Evolutionary conservation across 2,888 invertebrate genomes (phyloP), one percentile per base, ranked within the genome.

Genomic region (Meta bourneti): DNA sequence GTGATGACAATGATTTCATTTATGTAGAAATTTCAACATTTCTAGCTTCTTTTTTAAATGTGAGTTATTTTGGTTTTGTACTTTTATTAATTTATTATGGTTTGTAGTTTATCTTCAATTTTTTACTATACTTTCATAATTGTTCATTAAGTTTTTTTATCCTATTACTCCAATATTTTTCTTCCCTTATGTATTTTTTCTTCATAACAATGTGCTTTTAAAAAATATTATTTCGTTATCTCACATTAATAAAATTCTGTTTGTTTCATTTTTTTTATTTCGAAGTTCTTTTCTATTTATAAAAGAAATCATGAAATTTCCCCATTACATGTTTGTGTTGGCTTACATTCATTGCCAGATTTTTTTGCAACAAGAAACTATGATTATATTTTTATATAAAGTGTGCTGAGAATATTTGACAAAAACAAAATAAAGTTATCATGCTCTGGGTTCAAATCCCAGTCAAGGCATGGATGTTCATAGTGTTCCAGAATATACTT

Each of bases 1-100:
- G 83, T 83, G 79, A 87, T 19, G 83, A 79, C 19, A 83, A 87
- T 72, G 87, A 91, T 72, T 91, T 78, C 11, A 82, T 91, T 49
- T 91, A 83, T 88, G 82, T 83, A 6, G 91, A 91, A 74, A 79
- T 91, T 74, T 91, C 91, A 49, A 77, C 82, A 20, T 91, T 91
- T 79, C 20, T 91, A 13, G 83, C 91, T 19, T 83, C 91, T 54
- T 91, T 87, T 74, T 74, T 82, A n/a, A 91, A 83, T 82, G 91
- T 87, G 51, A 87, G 87, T 87, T 34, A 69, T 77, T 34, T 34
- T 34, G 1, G 19, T 7, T n/a, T 20, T 80, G 9, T 20, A 54
- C 7, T 2, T 0, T 78, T 78, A n/a, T 51, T 78, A 49, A 48
- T 34, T 78, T 78, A 20, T 20, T 75, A 70, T 6, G 8, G 19